Evolutionary conservation across 30 jellyfish, hydroid and myxozoan species (phyloP).

Genomic region (Rhopilema esculentum): DNA sequence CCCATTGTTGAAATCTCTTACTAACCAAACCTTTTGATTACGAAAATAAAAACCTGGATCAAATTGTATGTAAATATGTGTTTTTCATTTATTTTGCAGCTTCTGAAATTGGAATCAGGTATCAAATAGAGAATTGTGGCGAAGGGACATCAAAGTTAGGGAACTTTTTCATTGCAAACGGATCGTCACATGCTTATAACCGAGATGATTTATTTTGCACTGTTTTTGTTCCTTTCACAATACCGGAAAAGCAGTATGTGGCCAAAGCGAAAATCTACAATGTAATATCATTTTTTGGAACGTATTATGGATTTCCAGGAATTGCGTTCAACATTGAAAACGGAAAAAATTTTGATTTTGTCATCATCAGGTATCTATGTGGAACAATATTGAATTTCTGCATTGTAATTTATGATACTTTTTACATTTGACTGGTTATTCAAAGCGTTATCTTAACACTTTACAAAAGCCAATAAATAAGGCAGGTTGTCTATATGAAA

Average conservation of each 20-base stretch:
- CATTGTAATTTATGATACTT: too few species aligned
- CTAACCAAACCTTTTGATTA: not conserved
- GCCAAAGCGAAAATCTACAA: slow-evolving; percentile 63
- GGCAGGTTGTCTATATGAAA: too few species aligned
- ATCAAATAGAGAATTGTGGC: slow-evolving; percentile 64
- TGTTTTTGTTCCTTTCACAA: slow-evolving; percentile 6
- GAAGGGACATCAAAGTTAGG: slow-evolving; percentile 34
- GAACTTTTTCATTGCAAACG: slow-evolving; percentile 51
- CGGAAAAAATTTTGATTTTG: slow-evolving; percentile 65
- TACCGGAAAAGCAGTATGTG: slow-evolving; percentile 38
- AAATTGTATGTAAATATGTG: not conserved
- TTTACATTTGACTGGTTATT: too few species aligned
- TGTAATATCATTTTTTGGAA: slow-evolving; percentile 47
- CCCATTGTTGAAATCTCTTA: not conserved
- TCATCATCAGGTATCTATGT: slow-evolving; percentile 57
- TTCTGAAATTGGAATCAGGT: slow-evolving; percentile 1
- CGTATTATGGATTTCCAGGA: slow-evolving; percentile 76
- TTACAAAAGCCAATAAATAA: too few species aligned
- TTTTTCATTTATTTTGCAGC: not conserved
- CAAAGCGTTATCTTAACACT: too few species aligned
- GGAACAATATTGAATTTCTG: not conserved
- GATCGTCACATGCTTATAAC: slow-evolving; percentile 7
- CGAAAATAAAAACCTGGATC: not conserved
- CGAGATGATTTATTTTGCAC: slow-evolving; percentile 47
- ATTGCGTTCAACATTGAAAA: slow-evolving; percentile 72